These are phyloP conservation scores for Typhlichthys eigenmanni DNA, from an alignment of 2,797 vertebrate species.

Conservation along the genomic window DNA sequence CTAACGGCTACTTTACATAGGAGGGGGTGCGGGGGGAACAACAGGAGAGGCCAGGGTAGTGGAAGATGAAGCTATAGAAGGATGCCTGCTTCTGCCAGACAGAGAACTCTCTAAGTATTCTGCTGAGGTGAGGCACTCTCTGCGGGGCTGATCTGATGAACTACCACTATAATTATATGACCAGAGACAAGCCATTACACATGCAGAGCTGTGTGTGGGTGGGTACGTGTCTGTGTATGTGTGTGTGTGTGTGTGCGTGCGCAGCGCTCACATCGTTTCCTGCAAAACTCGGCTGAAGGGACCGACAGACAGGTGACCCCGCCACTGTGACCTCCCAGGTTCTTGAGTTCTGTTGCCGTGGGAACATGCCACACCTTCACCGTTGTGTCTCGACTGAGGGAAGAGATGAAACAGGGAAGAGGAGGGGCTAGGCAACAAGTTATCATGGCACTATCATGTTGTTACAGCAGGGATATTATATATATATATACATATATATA, in stretches of 20 bases:
- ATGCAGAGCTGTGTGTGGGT: slow-evolving; percentile 15
- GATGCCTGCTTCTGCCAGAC: slow-evolving; percentile 56
- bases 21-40: slow-evolving; percentile 13
- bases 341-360: slow-evolving; percentile 80
- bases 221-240: background rate
- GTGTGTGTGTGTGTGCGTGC: slow-evolving; percentile 9
- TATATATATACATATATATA: too few species aligned
- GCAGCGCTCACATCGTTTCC: slow-evolving; percentile 70
- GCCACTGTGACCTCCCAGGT: slow-evolving; percentile 81
- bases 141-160: slow-evolving; percentile 60
- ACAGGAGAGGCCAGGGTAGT: slow-evolving; percentile 30
- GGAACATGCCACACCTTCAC: slow-evolving; percentile 85
- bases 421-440: background rate
- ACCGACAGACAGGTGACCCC: slow-evolving; percentile 80
- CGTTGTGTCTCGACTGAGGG: slow-evolving; percentile 78
- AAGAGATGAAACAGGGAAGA: background rate
- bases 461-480: too few species aligned
- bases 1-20: slow-evolving; percentile 27
- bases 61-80: slow-evolving; percentile 53
- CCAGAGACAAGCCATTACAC: slow-evolving; percentile 34
- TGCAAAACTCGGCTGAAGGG: slow-evolving; percentile 77
- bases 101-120: slow-evolving; percentile 54
- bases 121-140: slow-evolving; percentile 58
- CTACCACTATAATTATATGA: slow-evolving; percentile 68
- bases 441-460: too few species aligned